Percentiles rank a stretch among this genome's conserved stretches.
Evolutionary conservation across 2,888 invertebrate genomes (phyloP).

Genomic region (Dicranocentrus wangi): DNA sequence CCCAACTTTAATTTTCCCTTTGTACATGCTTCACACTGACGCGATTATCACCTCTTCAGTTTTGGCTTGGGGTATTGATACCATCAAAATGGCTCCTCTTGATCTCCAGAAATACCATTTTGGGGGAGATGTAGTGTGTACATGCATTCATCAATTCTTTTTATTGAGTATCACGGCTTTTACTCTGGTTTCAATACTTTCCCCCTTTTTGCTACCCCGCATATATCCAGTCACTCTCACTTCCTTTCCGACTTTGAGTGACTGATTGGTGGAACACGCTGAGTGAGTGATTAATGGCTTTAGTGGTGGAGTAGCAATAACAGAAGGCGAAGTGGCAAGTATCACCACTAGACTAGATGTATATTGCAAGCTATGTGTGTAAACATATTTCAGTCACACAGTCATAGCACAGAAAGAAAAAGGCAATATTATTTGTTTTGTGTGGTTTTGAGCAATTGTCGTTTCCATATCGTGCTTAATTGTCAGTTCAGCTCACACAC

Average conservation of each 20-base stretch:
- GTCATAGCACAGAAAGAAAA: slow-evolving; percentile 3
- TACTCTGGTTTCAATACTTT: background rate
- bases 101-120: too few relatives aligned
- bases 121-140: too few relatives aligned
- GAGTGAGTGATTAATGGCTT: slow-evolving; percentile 62
- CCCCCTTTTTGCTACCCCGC: slow-evolving; percentile 1
- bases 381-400: slow-evolving; percentile 11
- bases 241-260: slow-evolving; percentile 34
- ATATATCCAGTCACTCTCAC: slow-evolving; percentile 14
- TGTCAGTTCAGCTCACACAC: background rate
- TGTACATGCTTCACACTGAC: background rate
- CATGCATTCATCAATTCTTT: too few relatives aligned
- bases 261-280: slow-evolving; percentile 61
- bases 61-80: background rate
- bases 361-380: background rate
- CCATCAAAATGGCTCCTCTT: too few relatives aligned
- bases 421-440: slow-evolving; percentile 4
- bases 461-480: background rate
- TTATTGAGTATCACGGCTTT: background rate
- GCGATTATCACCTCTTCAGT: background rate
- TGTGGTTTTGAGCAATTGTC: background rate
- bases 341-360: slow-evolving; percentile 13
- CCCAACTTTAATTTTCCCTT: too few relatives aligned
- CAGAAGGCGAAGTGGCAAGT: slow-evolving; percentile 51
- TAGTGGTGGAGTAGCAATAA: slow-evolving; percentile 28